Conservation (phyloP, 2,113 vertebrate species). For the Aramus guarauna region DNA sequence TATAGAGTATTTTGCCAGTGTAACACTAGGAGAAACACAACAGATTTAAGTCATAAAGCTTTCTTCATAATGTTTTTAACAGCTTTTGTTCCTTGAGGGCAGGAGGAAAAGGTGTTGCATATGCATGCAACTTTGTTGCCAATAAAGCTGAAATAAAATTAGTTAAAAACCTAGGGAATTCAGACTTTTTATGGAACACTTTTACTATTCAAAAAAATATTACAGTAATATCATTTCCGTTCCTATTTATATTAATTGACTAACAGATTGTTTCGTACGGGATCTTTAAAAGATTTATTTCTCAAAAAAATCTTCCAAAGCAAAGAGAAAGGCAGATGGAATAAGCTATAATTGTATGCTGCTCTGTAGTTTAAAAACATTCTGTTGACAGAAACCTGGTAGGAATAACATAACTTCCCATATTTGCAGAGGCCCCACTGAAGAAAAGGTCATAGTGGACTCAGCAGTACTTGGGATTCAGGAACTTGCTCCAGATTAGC, state of each 20-base stretch:
- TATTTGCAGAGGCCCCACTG: not conserved
- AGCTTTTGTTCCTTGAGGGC: conserved; percentile 60
- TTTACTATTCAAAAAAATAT: conserved; percentile 53
- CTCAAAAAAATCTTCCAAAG: conserved; percentile 48
- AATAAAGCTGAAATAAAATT: conserved; percentile 71
- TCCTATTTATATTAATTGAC: conserved; percentile 66
- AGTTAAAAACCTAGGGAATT: conserved; percentile 68
- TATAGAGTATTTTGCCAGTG: conserved; percentile 2
- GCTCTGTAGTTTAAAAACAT: not conserved
- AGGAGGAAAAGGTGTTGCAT: conserved; percentile 60
- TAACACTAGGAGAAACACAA: conserved; percentile 26
- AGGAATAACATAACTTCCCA: not conserved
- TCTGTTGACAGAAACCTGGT: not conserved
- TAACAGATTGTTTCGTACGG: conserved; percentile 35
- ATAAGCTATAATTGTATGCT: not conserved
- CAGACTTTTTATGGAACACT: conserved; percentile 48
- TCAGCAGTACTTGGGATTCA: not conserved
- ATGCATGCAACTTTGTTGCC: conserved; percentile 53
- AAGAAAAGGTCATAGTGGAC: not conserved
- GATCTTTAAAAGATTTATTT: conserved; percentile 60
- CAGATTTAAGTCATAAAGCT: conserved; percentile 57
- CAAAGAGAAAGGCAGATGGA: conserved; percentile 42
- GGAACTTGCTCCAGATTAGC: not conserved
- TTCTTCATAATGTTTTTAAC: conserved; percentile 59
- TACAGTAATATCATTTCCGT: conserved; percentile 51